Evolutionary conservation across 2,888 invertebrate genomes (phyloP).

Genomic region (Scaptomyza reducta): DNA sequence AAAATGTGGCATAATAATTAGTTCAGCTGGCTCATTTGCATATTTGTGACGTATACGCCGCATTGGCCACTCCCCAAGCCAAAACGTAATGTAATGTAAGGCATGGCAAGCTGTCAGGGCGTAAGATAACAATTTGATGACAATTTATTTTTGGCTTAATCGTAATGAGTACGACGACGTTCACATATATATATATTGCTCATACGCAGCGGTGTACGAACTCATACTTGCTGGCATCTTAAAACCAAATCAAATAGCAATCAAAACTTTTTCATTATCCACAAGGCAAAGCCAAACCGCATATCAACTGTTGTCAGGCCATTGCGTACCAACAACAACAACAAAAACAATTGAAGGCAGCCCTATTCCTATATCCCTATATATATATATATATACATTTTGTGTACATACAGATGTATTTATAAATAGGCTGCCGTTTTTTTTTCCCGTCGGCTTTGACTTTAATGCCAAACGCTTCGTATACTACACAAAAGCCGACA

Average conservation of each 20-base stretch:
- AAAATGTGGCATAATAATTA: slow-evolving; percentile 70
- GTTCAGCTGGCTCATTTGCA: slow-evolving; percentile 70
- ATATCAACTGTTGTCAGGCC: slow-evolving; percentile 71
- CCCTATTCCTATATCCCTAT: neutral
- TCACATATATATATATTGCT: slow-evolving; percentile 45
- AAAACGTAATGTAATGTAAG: slow-evolving; percentile 8
- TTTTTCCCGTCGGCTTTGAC: slow-evolving; percentile 62
- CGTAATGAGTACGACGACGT: slow-evolving; percentile 12
- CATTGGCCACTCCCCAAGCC: slow-evolving; percentile 25
- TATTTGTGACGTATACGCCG: slow-evolving; percentile 60
- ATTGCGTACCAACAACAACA: slow-evolving; percentile 39
- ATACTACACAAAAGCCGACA: slow-evolving; percentile 64
- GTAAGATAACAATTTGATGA: slow-evolving; percentile 55
- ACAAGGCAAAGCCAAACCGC: slow-evolving; percentile 64
- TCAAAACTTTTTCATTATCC: slow-evolving; percentile 79
- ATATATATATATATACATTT: neutral
- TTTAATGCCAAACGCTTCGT: slow-evolving; percentile 66
- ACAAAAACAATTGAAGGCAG: slow-evolving; percentile 25
- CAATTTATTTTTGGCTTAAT: slow-evolving; percentile 15
- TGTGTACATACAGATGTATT: slow-evolving; percentile 30
- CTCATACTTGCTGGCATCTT: slow-evolving; percentile 38
- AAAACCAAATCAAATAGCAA: slow-evolving; percentile 76
- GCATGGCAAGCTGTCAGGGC: slow-evolving; percentile 59
- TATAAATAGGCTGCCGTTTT: slow-evolving; percentile 75
- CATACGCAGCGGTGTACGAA: slow-evolving; percentile 55